Evolutionary conservation across 1,140 invertebrate genomes (phyloP).

Genomic region (Drusus annulatus): DNA sequence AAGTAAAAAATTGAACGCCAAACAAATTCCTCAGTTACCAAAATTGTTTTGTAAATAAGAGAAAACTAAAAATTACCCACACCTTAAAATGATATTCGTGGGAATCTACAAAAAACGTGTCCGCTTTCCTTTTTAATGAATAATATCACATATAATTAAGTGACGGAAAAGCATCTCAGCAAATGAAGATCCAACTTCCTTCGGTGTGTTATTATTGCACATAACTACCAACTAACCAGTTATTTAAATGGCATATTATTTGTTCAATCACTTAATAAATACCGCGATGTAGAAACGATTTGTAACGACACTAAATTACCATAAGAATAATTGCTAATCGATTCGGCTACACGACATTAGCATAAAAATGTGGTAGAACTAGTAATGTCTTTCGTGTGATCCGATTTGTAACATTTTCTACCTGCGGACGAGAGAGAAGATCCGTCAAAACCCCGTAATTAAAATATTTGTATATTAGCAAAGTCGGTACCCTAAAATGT

Average conservation of each 20-base stretch:
- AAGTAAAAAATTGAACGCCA: no score
- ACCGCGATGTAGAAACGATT: neutral
- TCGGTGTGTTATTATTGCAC: no score
- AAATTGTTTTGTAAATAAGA: no score
- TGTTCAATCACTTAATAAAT: slow-evolving; percentile 8
- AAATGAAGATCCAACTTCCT: no score
- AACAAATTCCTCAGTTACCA: no score
- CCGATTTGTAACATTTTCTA: slow-evolving; percentile 10
- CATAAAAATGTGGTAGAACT: slow-evolving; percentile 19
- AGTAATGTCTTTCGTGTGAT: neutral
- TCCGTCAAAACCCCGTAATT: slow-evolving; percentile 46
- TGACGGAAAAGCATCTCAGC: no score
- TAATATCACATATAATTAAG: no score
- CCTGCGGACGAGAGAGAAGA: neutral
- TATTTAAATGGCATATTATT: neutral
- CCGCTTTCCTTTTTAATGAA: no score
- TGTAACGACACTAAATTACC: slow-evolving; percentile 10
- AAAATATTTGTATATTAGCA: slow-evolving; percentile 51
- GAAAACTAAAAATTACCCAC: no score
- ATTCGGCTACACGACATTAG: slow-evolving; percentile 11
- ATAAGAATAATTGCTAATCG: slow-evolving; percentile 13
- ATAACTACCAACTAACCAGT: no score
- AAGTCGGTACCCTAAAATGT: slow-evolving; percentile 49
- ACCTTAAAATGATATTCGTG: no score
- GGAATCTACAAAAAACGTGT: no score